A percentile compares a stretch with the other conserved stretches of the same genome.
These are phyloP conservation scores for Megalopta genalis DNA, from an alignment of 1,140 invertebrate species.

Conservation along the genomic window DNA sequence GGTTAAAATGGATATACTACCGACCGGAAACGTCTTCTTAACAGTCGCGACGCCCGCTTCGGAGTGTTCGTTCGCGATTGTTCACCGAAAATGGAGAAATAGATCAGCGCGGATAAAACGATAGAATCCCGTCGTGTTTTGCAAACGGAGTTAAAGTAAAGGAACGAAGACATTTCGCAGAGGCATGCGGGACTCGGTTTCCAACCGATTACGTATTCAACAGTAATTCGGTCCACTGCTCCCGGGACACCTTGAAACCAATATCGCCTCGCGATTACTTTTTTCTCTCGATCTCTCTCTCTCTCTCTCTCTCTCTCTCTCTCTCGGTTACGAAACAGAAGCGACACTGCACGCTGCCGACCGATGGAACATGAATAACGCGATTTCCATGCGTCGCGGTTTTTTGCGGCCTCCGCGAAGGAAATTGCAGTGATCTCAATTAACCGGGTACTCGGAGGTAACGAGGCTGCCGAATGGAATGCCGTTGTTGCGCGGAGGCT, in stretches of 20 bases:
- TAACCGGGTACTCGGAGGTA: background rate
- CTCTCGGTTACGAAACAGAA: constrained; percentile 39
- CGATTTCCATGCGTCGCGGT: constrained; percentile 24
- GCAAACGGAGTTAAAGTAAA: too few relatives aligned
- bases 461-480: background rate
- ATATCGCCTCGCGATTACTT: constrained; percentile 3
- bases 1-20: too few relatives aligned
- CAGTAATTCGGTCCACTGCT: constrained; percentile 33
- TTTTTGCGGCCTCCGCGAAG: background rate
- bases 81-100: too few relatives aligned
- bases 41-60: too few relatives aligned
- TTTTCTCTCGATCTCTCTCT: background rate
- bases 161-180: background rate
- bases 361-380: constrained; percentile 21
- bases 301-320: background rate
- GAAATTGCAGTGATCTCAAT: background rate
- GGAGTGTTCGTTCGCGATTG: too few relatives aligned
- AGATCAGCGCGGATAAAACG: too few relatives aligned
- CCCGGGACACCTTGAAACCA: constrained; percentile 17
- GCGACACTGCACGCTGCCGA: constrained; percentile 29
- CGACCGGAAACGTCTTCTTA: too few relatives aligned
- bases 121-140: too few relatives aligned
- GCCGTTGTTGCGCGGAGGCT: background rate
- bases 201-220: constrained; percentile 21
- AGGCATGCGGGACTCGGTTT: background rate